phyloP scores from a whole-genome alignment of 2,797 vertebrate species.

The Falco naumanni region DNA sequence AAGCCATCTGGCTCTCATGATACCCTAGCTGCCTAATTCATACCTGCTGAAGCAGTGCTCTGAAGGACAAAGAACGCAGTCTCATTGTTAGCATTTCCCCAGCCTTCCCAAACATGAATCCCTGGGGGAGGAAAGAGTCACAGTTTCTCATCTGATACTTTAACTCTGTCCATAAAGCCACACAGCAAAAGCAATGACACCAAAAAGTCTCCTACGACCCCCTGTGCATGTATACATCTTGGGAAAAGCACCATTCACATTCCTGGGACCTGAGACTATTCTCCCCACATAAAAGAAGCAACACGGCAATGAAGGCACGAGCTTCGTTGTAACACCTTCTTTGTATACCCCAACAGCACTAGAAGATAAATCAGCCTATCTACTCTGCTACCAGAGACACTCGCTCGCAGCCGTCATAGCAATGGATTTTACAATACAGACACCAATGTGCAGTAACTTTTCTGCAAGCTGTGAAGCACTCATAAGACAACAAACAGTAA shows the following conservation, averaged over 20 bases:
- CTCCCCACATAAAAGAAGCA: neutral
- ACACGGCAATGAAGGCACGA: neutral
- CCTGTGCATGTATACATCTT: neutral
- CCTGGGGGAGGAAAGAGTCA: constrained; percentile 11
- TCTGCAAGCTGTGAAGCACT: neutral
- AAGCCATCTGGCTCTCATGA: neutral
- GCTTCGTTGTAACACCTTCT: neutral
- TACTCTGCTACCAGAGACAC: neutral
- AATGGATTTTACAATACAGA: neutral
- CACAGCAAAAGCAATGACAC: neutral
- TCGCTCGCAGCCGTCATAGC: neutral
- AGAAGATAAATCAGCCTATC: neutral
- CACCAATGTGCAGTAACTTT: neutral
- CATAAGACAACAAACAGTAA: neutral
- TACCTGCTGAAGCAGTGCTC: constrained; percentile 73
- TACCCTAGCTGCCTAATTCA: neutral
- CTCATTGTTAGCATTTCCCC: constrained; percentile 72
- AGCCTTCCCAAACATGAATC: constrained; percentile 74
- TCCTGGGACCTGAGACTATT: neutral
- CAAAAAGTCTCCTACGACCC: neutral
- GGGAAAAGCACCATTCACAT: neutral
- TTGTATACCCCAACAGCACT: neutral
- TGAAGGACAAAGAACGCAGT: constrained; percentile 70
- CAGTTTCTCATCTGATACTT: neutral
- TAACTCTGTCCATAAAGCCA: neutral